phyloP scores from a whole-genome alignment of 2,888 invertebrate species.

The Drosophila dives region DNA sequence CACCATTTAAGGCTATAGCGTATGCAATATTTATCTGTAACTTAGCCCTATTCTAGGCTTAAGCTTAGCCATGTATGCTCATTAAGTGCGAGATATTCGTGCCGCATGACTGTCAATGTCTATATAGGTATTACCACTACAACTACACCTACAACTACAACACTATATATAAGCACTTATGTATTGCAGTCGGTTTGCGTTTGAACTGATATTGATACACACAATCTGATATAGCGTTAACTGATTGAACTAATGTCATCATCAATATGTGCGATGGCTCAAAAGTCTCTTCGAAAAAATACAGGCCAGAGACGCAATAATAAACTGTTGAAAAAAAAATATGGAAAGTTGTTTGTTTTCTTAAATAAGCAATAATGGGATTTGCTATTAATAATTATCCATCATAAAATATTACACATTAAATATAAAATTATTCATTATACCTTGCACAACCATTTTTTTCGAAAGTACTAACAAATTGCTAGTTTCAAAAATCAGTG shows the following conservation, averaged over 20 bases:
- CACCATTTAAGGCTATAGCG: slow-evolving; percentile 82
- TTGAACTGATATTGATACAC: slow-evolving; percentile 71
- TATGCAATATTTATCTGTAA: slow-evolving; percentile 77
- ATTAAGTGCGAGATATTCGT: slow-evolving; percentile 41
- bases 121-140: slow-evolving; percentile 26
- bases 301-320: slow-evolving; percentile 35
- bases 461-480: neutral
- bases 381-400: neutral
- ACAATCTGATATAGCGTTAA: slow-evolving; percentile 30
- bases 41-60: slow-evolving; percentile 64
- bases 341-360: slow-evolving; percentile 18
- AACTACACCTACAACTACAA: too few relatives aligned
- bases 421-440: neutral
- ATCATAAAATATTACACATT: neutral
- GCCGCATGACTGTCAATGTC: slow-evolving; percentile 38
- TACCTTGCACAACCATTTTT: neutral
- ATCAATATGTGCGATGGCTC: slow-evolving; percentile 32
- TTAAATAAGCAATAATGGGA: neutral
- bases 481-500: neutral
- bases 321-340: slow-evolving; percentile 38
- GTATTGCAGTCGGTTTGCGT: slow-evolving; percentile 52
- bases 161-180: slow-evolving; percentile 17
- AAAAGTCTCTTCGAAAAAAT: slow-evolving; percentile 17
- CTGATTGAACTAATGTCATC: slow-evolving; percentile 19
- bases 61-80: slow-evolving; percentile 67